Percentiles rank a stretch among this genome's conserved stretches.
phyloP scores from a whole-genome alignment of 1,140 invertebrate genomes.

The Aphelinus certus region DNA sequence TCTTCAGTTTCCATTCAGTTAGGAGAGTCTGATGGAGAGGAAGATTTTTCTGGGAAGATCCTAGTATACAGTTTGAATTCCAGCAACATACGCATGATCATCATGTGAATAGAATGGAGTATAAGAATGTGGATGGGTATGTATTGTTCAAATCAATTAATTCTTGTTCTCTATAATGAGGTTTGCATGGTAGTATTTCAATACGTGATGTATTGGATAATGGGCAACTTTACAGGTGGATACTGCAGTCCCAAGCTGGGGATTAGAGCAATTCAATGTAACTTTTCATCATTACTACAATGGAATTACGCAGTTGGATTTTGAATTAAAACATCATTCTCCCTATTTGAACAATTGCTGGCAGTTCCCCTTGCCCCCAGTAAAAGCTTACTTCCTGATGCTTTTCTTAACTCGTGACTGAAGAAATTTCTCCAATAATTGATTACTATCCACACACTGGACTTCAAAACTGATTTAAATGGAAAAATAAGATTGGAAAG shows the following conservation, averaged over 20 bases:
- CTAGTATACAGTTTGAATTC: conserved; percentile 77
- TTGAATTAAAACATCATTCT: conserved; percentile 88
- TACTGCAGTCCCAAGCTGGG: conserved; percentile 82
- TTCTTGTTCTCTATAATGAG: neutral
- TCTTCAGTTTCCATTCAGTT: conserved; percentile 37
- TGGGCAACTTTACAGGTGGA: conserved; percentile 69
- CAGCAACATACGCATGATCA: conserved; percentile 88
- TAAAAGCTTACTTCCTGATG: conserved; percentile 79
- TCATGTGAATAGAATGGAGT: conserved; percentile 90
- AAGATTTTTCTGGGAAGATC: conserved; percentile 60
- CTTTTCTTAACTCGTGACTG: conserved; percentile 87
- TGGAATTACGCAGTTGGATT: conserved; percentile 80
- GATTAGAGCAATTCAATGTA: conserved; percentile 93
- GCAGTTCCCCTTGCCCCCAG: conserved; percentile 91
- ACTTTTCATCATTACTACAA: conserved; percentile 96
- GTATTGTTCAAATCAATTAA: conserved; percentile 44
- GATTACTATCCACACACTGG: conserved; percentile 84
- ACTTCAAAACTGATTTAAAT: conserved; percentile 92
- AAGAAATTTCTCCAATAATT: conserved; percentile 83
- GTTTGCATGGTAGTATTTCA: neutral
- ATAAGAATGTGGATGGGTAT: conserved; percentile 76
- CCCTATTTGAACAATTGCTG: conserved; percentile 94
- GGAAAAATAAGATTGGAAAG: conserved; percentile 96
- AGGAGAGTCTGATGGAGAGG: conserved; percentile 64
- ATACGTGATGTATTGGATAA: neutral